Conservation (phyloP, 2,888 invertebrate genomes). For the Volucella inanis region DNA sequence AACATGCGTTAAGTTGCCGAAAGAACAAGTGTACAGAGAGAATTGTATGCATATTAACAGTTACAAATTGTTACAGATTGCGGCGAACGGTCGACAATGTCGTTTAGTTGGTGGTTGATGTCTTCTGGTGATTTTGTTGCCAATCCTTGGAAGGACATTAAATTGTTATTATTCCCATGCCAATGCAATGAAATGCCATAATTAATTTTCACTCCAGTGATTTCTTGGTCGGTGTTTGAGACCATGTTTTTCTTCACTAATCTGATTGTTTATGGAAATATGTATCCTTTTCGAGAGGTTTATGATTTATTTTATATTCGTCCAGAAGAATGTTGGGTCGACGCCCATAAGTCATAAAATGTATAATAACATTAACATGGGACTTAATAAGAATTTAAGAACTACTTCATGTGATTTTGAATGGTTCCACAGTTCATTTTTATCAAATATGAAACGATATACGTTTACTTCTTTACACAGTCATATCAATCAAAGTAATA, state of each 20-base stretch:
- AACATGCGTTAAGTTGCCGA: constrained; percentile 35
- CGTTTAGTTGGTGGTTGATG: constrained; percentile 13
- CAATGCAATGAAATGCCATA: constrained; percentile 49
- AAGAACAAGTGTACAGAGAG: constrained; percentile 19
- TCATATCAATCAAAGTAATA: too few relatives aligned
- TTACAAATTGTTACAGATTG: constrained; percentile 50
- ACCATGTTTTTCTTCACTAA: constrained; percentile 43
- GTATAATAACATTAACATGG: constrained; percentile 4
- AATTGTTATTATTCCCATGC: constrained; percentile 53
- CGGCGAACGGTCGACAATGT: constrained; percentile 12
- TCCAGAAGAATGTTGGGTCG: neutral
- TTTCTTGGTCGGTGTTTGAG: constrained; percentile 24
- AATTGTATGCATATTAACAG: constrained; percentile 43
- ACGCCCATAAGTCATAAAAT: neutral
- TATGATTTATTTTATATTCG: constrained; percentile 32
- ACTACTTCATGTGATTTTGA: neutral
- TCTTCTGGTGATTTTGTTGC: constrained; percentile 30
- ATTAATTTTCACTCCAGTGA: constrained; percentile 65
- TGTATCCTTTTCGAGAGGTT: constrained; percentile 27
- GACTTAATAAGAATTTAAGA: neutral
- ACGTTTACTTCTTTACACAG: too few relatives aligned
- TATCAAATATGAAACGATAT: too few relatives aligned
- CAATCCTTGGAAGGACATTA: constrained; percentile 40
- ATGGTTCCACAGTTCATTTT: neutral
- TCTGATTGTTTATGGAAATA: constrained; percentile 50